These are phyloP conservation scores for Agrochola litura DNA, from an alignment of 2,888 invertebrate species.

Conservation along the genomic window DNA sequence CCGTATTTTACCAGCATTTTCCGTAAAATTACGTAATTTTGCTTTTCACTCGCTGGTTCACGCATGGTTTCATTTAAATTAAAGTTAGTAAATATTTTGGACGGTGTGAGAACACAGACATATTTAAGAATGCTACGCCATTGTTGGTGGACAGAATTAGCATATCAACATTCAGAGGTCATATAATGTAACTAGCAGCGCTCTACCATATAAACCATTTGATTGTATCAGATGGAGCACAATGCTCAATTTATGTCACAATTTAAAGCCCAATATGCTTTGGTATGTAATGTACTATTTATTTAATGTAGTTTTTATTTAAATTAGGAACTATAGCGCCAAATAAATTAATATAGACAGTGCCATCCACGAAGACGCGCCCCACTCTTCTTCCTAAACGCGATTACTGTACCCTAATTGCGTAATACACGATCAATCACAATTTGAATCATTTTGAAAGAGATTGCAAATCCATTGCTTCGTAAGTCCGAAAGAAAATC, in stretches of 20 bases:
- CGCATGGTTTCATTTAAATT: conserved; percentile 54
- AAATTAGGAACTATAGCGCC: conserved; percentile 25
- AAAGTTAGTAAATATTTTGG: conserved; percentile 55
- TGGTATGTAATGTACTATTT: conserved; percentile 45
- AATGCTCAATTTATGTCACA: conserved; percentile 65
- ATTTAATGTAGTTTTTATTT: conserved; percentile 48
- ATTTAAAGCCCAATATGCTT: conserved; percentile 56
- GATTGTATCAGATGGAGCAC: conserved; percentile 64
- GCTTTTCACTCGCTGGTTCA: conserved; percentile 36
- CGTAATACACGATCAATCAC: too few relatives aligned
- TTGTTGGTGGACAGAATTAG: conserved; percentile 58
- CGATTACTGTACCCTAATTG: too few relatives aligned
- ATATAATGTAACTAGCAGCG: conserved; percentile 57
- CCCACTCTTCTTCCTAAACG: too few relatives aligned
- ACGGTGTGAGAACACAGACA: conserved; percentile 55
- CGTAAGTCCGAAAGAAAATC: too few relatives aligned
- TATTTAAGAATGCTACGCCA: conserved; percentile 49
- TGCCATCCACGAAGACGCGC: too few relatives aligned
- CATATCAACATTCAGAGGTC: conserved; percentile 67
- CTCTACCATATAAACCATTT: conserved; percentile 56
- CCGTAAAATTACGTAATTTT: too few relatives aligned
- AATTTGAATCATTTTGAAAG: too few relatives aligned
- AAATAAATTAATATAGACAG: conserved; percentile 3
- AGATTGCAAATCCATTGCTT: too few relatives aligned
- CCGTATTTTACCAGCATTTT: too few relatives aligned